phyloP scores from a whole-genome alignment of 2,888 invertebrate genomes.

The Sipha maydis region DNA sequence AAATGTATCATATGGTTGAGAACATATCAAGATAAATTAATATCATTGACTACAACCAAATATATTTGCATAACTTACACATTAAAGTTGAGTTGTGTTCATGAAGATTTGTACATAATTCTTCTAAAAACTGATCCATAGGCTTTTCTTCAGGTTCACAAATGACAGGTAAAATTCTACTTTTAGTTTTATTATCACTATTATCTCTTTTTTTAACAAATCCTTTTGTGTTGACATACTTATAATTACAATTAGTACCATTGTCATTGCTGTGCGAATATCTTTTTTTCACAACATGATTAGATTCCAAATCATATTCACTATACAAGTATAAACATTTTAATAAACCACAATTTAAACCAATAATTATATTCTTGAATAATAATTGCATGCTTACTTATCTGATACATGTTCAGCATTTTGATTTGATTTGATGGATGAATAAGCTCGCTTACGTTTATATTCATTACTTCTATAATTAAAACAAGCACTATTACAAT shows the following conservation, averaged over 20 bases:
- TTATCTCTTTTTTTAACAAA: constrained; percentile 22
- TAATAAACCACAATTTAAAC: neutral
- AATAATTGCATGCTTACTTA: constrained; percentile 32
- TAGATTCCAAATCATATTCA: constrained; percentile 27
- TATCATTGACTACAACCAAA: no score
- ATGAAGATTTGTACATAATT: constrained; percentile 48
- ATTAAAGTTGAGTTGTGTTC: constrained; percentile 46
- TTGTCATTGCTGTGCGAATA: neutral
- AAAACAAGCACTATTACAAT: neutral
- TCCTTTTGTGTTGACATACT: constrained; percentile 29
- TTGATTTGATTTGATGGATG: neutral
- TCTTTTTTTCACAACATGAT: constrained; percentile 35
- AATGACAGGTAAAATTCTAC: constrained; percentile 45
- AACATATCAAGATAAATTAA: no score
- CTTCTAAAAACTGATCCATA: constrained; percentile 25
- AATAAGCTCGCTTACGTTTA: constrained; percentile 31
- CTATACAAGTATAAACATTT: neutral
- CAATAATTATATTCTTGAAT: neutral
- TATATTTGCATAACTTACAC: constrained; percentile 39
- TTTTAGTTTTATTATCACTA: neutral
- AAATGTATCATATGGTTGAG: no score
- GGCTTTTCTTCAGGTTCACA: constrained; percentile 15
- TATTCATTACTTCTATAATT: neutral
- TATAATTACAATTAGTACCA: constrained; percentile 18
- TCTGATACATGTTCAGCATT: neutral